These are phyloP conservation scores for Sturnus vulgaris DNA, from an alignment of 2,113 vertebrate genomes.

Conservation along the genomic window DNA sequence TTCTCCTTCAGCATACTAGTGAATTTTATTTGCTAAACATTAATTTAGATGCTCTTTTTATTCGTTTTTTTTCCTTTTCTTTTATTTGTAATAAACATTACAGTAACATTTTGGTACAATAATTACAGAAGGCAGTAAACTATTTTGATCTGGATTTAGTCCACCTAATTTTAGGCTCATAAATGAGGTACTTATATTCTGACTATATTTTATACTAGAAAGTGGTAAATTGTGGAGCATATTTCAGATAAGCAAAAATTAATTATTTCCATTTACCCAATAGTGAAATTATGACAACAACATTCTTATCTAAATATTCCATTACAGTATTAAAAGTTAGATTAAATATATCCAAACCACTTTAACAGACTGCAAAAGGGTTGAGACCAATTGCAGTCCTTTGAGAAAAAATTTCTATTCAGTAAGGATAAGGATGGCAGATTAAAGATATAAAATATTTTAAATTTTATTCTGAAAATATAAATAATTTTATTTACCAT, in stretches of 20 bases:
- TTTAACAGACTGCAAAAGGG: not conserved
- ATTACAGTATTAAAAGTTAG: not conserved
- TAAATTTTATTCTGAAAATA: not conserved
- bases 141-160: not conserved
- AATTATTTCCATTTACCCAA: not conserved
- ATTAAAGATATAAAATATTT: not conserved
- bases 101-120: not conserved
- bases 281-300: not conserved
- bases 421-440: not conserved
- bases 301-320: not conserved
- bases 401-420: not conserved
- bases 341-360: not conserved
- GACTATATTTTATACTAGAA: not conserved
- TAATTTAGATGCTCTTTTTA: not conserved
- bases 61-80: rapidly evolving
- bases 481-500: not conserved
- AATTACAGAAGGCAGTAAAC: not conserved
- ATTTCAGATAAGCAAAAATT: not conserved
- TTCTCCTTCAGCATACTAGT: not conserved
- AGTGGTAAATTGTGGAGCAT: not conserved
- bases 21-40: not conserved
- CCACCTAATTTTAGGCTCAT: not conserved
- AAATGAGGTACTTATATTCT: not conserved
- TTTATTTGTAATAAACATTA: not conserved
- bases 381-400: not conserved